Conservation (phyloP, 2,888 invertebrate genomes). For the Cerceris rybyensis region DNA sequence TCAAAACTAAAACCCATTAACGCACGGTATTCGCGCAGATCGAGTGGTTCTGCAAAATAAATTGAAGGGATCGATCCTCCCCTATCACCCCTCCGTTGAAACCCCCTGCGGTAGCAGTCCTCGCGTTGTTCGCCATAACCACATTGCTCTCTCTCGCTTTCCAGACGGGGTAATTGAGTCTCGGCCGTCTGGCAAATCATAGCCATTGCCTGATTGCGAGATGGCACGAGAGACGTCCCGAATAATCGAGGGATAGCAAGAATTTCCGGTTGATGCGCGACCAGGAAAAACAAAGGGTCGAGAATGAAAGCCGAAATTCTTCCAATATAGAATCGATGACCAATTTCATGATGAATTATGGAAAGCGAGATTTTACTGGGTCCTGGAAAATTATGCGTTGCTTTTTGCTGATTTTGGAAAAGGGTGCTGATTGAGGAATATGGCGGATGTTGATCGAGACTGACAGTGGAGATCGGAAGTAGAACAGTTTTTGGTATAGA, state of each 20-base stretch:
- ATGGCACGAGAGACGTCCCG: slow-evolving; percentile 20
- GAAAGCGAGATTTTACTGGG: no score
- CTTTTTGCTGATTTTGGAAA: no score
- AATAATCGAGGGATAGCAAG: neutral
- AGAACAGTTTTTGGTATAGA: no score
- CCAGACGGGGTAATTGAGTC: slow-evolving; percentile 27
- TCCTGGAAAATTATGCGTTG: no score
- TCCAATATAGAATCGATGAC: no score
- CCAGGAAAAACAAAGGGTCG: neutral
- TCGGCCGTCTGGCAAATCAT: slow-evolving; percentile 23
- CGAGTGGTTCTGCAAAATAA: slow-evolving; percentile 23
- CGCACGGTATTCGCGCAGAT: slow-evolving; percentile 6
- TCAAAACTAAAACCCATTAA: slow-evolving; percentile 3
- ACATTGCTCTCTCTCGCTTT: neutral
- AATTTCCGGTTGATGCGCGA: neutral
- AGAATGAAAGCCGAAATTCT: neutral
- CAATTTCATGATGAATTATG: no score
- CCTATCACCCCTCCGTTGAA: neutral
- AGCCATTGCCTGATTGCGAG: slow-evolving; percentile 22
- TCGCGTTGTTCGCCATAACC: neutral
- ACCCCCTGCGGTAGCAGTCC: neutral
- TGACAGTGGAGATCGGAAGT: no score
- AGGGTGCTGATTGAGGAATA: no score
- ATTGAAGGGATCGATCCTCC: slow-evolving; percentile 23
- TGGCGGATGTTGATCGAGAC: no score